phyloP scores from a whole-genome alignment of 2,113 vertebrate genomes.

The Cranoglanis bouderius region DNA sequence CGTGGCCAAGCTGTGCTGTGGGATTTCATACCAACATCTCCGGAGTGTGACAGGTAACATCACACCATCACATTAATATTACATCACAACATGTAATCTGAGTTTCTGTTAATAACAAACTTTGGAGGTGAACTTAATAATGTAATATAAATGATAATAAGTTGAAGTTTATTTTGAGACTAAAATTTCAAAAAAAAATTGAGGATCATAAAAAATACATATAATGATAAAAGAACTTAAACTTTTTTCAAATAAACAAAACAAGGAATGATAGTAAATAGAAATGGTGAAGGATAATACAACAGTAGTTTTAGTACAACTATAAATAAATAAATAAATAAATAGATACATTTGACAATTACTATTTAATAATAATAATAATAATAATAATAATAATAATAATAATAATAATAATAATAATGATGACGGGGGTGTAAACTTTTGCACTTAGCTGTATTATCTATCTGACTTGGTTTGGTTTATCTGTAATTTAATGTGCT shows the following conservation, averaged over 20 bases:
- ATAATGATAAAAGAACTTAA: too few relatives aligned
- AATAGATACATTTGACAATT: neutral
- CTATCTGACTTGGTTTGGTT: neutral
- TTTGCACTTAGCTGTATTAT: neutral
- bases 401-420: neutral
- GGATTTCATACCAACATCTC: constrained; percentile 78
- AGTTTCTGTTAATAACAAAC: neutral
- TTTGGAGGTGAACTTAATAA: too few relatives aligned
- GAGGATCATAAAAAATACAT: too few relatives aligned
- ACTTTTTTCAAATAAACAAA: too few relatives aligned
- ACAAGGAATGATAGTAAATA: too few relatives aligned
- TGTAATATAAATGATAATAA: too few relatives aligned
- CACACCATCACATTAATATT: neutral
- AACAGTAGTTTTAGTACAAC: too few relatives aligned
- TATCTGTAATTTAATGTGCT: neutral
- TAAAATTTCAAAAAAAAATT: neutral
- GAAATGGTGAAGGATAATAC: too few relatives aligned
- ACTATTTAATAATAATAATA: neutral
- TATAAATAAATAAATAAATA: neutral
- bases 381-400: neutral
- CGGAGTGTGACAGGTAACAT: constrained; percentile 70
- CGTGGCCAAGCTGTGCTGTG: constrained; percentile 81
- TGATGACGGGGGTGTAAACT: neutral
- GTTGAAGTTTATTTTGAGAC: too few relatives aligned
- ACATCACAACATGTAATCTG: neutral